These are phyloP conservation scores for Oedothorax gibbosus DNA, from an alignment of 1,140 invertebrate species.

Conservation along the genomic window DNA sequence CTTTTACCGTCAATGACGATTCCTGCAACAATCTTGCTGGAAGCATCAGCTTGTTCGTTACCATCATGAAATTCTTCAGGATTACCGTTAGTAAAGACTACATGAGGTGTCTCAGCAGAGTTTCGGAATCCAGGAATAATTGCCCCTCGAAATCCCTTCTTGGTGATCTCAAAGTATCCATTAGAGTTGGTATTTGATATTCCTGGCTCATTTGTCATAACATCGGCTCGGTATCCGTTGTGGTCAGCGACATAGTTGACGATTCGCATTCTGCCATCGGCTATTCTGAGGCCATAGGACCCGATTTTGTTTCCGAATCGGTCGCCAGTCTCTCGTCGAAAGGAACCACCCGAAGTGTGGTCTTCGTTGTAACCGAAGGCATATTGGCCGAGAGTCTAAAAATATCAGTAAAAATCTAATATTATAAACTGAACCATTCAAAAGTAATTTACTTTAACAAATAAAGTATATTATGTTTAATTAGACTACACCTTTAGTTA, in stretches of 20 bases:
- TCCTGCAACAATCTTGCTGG: no score
- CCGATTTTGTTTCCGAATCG: constrained; percentile 63
- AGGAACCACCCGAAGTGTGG: constrained; percentile 64
- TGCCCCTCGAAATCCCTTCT: background rate
- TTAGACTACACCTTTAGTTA: no score
- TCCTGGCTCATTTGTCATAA: constrained; percentile 52
- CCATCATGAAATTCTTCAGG: background rate
- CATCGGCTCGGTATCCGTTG: constrained; percentile 60
- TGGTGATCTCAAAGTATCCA: background rate
- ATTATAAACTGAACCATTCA: background rate
- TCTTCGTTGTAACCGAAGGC: constrained; percentile 65
- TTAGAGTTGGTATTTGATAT: background rate
- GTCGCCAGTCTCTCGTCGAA: constrained; percentile 63
- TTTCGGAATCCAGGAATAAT: constrained; percentile 9
- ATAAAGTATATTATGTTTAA: no score
- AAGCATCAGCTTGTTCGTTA: no score
- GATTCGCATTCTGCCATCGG: constrained; percentile 64
- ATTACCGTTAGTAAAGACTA: background rate
- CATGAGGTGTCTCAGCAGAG: constrained; percentile 3
- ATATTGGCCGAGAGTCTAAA: constrained; percentile 62
- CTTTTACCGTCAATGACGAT: no score
- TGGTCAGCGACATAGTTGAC: constrained; percentile 65
- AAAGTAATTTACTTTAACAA: background rate
- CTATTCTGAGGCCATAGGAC: constrained; percentile 64
- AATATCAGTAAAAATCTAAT: background rate